Percentiles rank a stretch among this genome's conserved stretches.
phyloP scores from a whole-genome alignment of 2,888 invertebrate species.

The Aplocera efformata region DNA sequence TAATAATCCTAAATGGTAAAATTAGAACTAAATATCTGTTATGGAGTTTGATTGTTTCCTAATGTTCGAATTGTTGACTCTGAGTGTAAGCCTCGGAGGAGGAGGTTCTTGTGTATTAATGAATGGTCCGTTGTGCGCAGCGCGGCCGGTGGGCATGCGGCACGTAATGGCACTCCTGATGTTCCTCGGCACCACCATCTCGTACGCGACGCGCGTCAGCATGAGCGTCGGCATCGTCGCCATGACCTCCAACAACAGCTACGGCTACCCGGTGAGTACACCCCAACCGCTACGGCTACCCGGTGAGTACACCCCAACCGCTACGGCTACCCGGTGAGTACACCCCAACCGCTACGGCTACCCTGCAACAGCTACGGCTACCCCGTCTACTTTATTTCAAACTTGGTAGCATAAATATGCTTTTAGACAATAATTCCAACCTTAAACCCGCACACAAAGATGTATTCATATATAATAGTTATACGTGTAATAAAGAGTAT shows the following conservation, averaged over 20 bases:
- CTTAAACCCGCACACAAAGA: too few relatives aligned
- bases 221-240: constrained; percentile 85
- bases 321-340: constrained; percentile 49
- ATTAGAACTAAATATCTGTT: too few relatives aligned
- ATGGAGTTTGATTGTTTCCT: too few relatives aligned
- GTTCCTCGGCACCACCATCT: constrained; percentile 80
- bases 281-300: constrained; percentile 50
- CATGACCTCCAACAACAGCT: constrained; percentile 77
- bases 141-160: constrained; percentile 75
- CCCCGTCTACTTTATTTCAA: too few relatives aligned
- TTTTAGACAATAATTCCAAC: too few relatives aligned
- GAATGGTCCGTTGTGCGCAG: constrained; percentile 49
- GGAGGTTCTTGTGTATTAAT: not conserved
- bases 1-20: too few relatives aligned
- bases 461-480: too few relatives aligned
- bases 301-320: constrained; percentile 49
- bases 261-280: constrained; percentile 47
- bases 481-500: too few relatives aligned
- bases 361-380: too few relatives aligned
- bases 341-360: constrained; percentile 47
- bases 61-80: too few relatives aligned
- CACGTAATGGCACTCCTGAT: constrained; percentile 81
- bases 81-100: not conserved
- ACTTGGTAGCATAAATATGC: too few relatives aligned
- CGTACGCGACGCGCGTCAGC: constrained; percentile 83